phyloP scores from a whole-genome alignment of 2,888 invertebrate genomes.

The Melanchra persicariae region DNA sequence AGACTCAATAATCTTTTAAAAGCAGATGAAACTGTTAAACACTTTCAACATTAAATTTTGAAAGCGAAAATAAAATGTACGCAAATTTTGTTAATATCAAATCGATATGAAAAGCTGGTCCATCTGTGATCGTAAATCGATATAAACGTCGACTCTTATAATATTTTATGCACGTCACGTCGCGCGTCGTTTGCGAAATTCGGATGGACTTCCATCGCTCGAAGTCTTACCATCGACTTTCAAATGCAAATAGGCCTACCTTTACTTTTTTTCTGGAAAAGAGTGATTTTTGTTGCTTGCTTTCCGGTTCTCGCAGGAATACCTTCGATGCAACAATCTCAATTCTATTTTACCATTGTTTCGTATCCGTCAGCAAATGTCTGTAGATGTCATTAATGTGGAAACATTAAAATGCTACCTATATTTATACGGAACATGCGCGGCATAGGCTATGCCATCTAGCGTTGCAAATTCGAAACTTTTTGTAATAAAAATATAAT shows the following conservation, averaged over 20 bases:
- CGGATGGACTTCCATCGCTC: background rate
- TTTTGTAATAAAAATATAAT: no score
- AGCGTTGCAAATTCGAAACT: no score
- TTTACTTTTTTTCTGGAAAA: background rate
- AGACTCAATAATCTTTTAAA: background rate
- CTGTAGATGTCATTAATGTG: no score
- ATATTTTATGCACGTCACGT: slow-evolving; percentile 42
- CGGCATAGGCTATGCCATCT: no score
- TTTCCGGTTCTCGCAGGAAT: background rate
- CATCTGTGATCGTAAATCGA: slow-evolving; percentile 35
- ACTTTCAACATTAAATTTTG: slow-evolving; percentile 1
- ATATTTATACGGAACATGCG: no score
- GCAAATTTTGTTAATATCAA: background rate
- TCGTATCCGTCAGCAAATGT: no score
- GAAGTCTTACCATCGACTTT: background rate
- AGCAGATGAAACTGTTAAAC: background rate
- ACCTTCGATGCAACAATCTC: no score
- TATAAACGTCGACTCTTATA: slow-evolving; percentile 21
- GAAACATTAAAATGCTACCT: no score
- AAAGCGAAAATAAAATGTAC: slow-evolving; percentile 2
- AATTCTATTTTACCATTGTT: no score
- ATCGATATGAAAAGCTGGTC: slow-evolving; percentile 30
- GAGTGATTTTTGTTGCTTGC: background rate
- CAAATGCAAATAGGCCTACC: slow-evolving; percentile 3
- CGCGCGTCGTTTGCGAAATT: slow-evolving; percentile 26